Evolutionary conservation across 1,140 invertebrate genomes (phyloP).

Genomic region (Cryptotermes secundus): DNA sequence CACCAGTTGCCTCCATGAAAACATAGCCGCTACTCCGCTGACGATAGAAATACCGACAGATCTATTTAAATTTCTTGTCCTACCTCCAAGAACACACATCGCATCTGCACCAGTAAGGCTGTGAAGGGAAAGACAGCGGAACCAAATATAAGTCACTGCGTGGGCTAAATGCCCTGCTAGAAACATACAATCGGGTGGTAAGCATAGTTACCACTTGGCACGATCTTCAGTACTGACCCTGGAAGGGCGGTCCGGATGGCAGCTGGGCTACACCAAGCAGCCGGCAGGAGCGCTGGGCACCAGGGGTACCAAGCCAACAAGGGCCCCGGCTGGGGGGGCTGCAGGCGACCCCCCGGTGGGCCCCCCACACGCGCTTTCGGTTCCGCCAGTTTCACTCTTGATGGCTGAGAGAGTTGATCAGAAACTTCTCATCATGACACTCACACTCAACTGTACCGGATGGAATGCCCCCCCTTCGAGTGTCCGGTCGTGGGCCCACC

Average conservation of each 20-base stretch:
- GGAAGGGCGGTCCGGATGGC: constrained; percentile 39
- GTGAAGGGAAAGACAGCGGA: too few species aligned
- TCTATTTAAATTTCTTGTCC: too few species aligned
- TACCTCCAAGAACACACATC: too few species aligned
- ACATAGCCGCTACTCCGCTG: too few species aligned
- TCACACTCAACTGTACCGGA: neutral
- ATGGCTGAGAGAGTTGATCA: neutral
- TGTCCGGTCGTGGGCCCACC: neutral
- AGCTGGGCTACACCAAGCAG: constrained; percentile 38
- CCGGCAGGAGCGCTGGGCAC: constrained; percentile 38
- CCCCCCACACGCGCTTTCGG: constrained; percentile 20
- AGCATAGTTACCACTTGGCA: constrained; percentile 30
- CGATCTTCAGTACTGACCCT: constrained; percentile 29
- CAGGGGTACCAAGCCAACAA: constrained; percentile 38
- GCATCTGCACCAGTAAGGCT: too few species aligned
- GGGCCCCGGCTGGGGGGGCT: constrained; percentile 36
- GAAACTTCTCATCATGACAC: neutral
- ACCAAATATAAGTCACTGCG: too few species aligned
- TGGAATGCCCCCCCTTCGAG: neutral
- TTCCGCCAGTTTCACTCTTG: neutral
- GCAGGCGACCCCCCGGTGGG: constrained; percentile 18
- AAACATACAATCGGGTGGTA: neutral
- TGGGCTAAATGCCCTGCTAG: too few species aligned
- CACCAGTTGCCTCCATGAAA: too few species aligned
- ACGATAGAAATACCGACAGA: too few species aligned